These are phyloP conservation scores for Diarsia brunnea DNA, from an alignment of 2,888 invertebrate species.

Conservation along the genomic window DNA sequence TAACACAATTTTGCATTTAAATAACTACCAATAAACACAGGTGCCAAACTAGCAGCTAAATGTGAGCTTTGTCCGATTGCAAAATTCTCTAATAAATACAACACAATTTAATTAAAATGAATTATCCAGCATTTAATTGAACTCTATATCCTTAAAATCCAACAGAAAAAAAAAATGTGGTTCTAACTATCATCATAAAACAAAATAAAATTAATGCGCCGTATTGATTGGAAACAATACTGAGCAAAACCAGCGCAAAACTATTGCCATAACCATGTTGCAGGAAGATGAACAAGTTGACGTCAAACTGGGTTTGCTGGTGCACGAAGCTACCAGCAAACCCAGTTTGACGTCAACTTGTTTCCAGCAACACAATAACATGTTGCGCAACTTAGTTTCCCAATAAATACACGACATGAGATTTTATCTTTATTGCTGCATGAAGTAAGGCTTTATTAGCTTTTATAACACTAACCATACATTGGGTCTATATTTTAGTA, in stretches of 20 bases:
- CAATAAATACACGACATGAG: not conserved
- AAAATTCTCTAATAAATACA: not conserved
- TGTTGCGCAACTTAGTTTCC: not conserved
- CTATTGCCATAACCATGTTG: not conserved
- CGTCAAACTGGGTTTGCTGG: no score
- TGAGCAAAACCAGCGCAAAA: not conserved
- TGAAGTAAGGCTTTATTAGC: conserved; percentile 5
- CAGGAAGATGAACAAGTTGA: no score
- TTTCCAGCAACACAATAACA: not conserved
- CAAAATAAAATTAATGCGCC: conserved; percentile 1
- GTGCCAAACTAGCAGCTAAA: conserved; percentile 34
- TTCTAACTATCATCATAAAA: conserved; percentile 5
- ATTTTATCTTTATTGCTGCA: conserved; percentile 11
- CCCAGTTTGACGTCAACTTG: conserved; percentile 8
- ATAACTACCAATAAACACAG: conserved; percentile 9
- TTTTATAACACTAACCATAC: not conserved
- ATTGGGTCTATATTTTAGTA: not conserved
- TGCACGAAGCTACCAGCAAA: not conserved
- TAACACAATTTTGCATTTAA: conserved; percentile 34
- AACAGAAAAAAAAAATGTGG: not conserved
- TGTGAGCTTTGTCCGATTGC: conserved; percentile 16
- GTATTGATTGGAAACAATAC: conserved; percentile 17
- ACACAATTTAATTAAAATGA: not conserved
- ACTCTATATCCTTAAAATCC: conserved; percentile 6
- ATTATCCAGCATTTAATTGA: conserved; percentile 11